Evolutionary conservation across 2,888 invertebrate genomes (phyloP).

Genomic region (Sialis fuliginosa): DNA sequence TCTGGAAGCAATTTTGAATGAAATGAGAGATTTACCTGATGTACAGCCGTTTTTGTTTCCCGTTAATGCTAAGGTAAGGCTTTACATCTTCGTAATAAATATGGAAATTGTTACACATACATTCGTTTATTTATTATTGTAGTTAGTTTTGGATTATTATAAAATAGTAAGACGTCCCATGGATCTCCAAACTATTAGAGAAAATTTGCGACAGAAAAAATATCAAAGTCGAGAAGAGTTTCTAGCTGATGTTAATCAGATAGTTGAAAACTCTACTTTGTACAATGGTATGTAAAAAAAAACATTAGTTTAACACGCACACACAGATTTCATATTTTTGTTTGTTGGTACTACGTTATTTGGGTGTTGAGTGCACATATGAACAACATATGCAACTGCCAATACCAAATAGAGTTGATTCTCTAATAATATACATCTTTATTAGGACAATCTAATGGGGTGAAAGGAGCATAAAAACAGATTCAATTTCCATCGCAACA

Average conservation of each 20-base stretch:
- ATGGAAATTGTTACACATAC: not conserved
- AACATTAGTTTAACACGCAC: too few species aligned
- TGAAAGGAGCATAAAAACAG: too few species aligned
- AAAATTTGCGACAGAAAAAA: conserved; percentile 69
- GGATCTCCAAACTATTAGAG: conserved; percentile 92
- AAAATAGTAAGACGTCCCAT: conserved; percentile 83
- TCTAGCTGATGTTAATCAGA: conserved; percentile 86
- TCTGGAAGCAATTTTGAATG: conserved; percentile 78
- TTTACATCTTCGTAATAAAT: not conserved
- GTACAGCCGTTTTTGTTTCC: conserved; percentile 87
- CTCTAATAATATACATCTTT: too few species aligned
- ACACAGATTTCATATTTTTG: too few species aligned
- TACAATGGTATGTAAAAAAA: conserved; percentile 94
- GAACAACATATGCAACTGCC: too few species aligned
- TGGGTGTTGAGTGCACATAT: too few species aligned
- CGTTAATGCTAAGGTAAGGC: conserved; percentile 69
- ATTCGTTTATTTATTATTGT: conserved; percentile 7
- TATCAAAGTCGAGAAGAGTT: conserved; percentile 95
- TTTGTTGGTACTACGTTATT: too few species aligned
- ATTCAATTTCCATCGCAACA: too few species aligned
- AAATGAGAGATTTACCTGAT: conserved; percentile 81
- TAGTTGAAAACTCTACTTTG: conserved; percentile 83
- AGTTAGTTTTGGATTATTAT: conserved; percentile 87
- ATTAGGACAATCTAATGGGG: too few species aligned
- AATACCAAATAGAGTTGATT: too few species aligned